These are phyloP conservation scores for Ammodytes dubius DNA, from an alignment of 2,113 vertebrate genomes.

Conservation along the genomic window DNA sequence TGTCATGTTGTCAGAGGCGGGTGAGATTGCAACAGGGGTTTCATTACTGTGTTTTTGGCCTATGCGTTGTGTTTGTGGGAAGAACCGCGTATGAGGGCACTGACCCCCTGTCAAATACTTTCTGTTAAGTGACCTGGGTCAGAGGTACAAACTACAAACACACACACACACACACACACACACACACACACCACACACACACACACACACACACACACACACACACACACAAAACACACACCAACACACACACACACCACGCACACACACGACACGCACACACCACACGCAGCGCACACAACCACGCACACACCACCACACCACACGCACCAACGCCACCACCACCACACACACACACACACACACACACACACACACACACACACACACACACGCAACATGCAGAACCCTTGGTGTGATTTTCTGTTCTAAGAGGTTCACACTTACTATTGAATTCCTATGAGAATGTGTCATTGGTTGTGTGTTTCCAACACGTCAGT, in stretches of 20 bases:
- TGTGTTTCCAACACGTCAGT: conserved; percentile 23
- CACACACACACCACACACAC: conserved; percentile 4
- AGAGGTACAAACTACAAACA: conserved; percentile 47
- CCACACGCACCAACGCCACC: neutral
- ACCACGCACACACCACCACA: conserved; percentile 1
- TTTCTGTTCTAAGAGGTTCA: conserved; percentile 43
- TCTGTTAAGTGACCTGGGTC: conserved; percentile 60
- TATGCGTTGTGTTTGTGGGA: conserved; percentile 31
- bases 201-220: conserved; percentile 22
- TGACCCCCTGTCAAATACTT: conserved; percentile 55
- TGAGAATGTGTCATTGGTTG: conserved; percentile 37
- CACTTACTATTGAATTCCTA: conserved; percentile 43
- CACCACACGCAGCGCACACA: neutral
- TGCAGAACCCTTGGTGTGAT: neutral
- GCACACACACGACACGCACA: too few relatives aligned
- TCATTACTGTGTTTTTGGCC: conserved; percentile 39
- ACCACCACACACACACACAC: neutral
- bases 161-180: conserved; percentile 21
- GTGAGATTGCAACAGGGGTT: conserved; percentile 58
- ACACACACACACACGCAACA: neutral
- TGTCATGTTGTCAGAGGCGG: conserved; percentile 42
- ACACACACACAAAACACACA: neutral
- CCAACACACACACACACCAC: too few relatives aligned
- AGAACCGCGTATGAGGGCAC: conserved; percentile 39
- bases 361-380: neutral